These are phyloP conservation scores for Agelaius tricolor DNA, from an alignment of 2,113 vertebrate species.

Conservation along the genomic window DNA sequence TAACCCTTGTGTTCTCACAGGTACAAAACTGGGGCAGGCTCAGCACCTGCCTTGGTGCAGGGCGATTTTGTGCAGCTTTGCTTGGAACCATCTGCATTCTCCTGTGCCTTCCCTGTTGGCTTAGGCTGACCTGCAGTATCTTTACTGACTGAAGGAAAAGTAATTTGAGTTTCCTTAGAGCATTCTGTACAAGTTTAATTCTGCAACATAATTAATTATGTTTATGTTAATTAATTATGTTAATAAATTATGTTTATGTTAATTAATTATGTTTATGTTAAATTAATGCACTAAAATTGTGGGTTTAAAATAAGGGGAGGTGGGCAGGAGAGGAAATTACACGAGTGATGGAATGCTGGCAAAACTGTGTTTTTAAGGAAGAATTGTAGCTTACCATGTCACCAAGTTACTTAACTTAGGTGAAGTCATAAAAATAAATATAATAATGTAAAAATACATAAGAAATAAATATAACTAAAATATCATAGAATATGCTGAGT, in stretches of 20 bases:
- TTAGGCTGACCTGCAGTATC: background rate
- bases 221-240: too few relatives aligned
- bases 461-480: background rate
- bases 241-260: too few relatives aligned
- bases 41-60: background rate
- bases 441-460: background rate
- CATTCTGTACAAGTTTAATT: background rate
- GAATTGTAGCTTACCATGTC: accelerated
- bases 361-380: background rate
- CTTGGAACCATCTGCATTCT: background rate
- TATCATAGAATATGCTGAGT: background rate
- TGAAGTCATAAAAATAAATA: background rate
- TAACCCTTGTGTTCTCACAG: background rate
- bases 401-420: background rate
- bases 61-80: accelerated
- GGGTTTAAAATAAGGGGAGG: background rate
- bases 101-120: background rate
- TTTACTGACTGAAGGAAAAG: background rate
- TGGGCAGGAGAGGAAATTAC: background rate
- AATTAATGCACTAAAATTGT: background rate
- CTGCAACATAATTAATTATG: background rate
- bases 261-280: too few relatives aligned
- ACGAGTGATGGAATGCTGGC: background rate
- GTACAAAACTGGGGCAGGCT: accelerated
- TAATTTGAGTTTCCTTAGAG: background rate